These are phyloP conservation scores for Oscheius sp. DNA, from an alignment of 1,140 invertebrate species.

Conservation along the genomic window DNA sequence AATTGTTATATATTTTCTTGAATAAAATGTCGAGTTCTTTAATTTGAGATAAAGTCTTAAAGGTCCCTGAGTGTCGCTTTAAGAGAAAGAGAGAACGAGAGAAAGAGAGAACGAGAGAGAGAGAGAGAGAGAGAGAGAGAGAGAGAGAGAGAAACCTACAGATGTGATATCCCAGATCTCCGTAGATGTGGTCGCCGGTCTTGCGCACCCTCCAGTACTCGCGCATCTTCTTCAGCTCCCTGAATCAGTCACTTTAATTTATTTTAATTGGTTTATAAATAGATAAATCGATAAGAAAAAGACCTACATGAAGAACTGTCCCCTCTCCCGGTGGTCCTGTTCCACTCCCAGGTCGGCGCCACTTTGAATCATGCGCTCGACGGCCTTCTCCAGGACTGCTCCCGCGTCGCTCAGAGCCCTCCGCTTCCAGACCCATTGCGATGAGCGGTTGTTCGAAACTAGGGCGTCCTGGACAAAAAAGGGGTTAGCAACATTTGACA, in stretches of 20 bases:
- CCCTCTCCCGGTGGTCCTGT: not conserved
- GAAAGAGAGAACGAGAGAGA: too few relatives aligned
- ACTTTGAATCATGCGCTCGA: not conserved
- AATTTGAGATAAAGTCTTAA: too few relatives aligned
- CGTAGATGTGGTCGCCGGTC: constrained; percentile 17
- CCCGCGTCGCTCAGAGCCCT: constrained; percentile 14
- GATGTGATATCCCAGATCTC: constrained; percentile 33
- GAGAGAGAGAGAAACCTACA: constrained; percentile 6
- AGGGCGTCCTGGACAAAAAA: not conserved
- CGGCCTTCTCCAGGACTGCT: constrained; percentile 3
- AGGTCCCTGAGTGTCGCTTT: too few relatives aligned
- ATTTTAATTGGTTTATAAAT: not conserved
- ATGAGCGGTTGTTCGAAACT: not conserved
- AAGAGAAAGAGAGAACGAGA: too few relatives aligned
- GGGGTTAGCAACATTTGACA: not conserved
- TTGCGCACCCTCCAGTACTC: constrained; percentile 31
- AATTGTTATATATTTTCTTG: too few relatives aligned
- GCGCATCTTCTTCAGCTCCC: constrained; percentile 27
- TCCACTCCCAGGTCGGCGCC: not conserved
- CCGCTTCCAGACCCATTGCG: constrained; percentile 31
- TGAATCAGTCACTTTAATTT: not conserved
- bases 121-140: too few relatives aligned
- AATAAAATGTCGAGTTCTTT: too few relatives aligned
- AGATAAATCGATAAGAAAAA: not conserved
- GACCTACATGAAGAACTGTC: not conserved